Evolutionary conservation across 2,888 invertebrate genomes (phyloP), one percentile per base, ranked within the genome.

Genomic region (Cryptus armator): DNA sequence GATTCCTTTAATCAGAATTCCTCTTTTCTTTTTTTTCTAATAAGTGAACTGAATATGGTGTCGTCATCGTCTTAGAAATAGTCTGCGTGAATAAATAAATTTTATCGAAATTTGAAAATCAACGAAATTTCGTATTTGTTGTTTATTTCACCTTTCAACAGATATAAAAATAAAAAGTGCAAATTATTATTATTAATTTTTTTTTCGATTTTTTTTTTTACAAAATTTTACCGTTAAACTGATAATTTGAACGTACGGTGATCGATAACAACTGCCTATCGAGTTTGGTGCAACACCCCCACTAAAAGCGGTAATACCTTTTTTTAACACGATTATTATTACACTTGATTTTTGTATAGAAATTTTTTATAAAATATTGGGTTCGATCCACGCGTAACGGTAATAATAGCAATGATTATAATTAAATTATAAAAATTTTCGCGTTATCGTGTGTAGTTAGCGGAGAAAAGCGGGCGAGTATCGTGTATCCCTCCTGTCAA

Each of bases 401-500:
- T 62, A 6, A 62, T n/a, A 24, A 29, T 29, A 29, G 14, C 32
- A 48, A 48, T 68, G 2, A 12, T 44, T 24, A 37, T 70, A 16
- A 43, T 74, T 29, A 9, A 6, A 53, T 53, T 71, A 10, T 37
- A 43, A 51, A 43, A 71, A 16, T 46, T 59, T 44, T 46, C n/a
- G 44, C 43, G 29, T 29, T n/a, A 43, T 32, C 67, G 70, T 66
- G 68, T 74, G 68, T 32, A 37, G 29, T 64, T 80, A 16, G 64
- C 77, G 64, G 59, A 79, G 74, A 84, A 82, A 82, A 80, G 79
- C 56, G 82, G 72, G 66, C 44, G 79, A 70, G 83, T 68, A 74
- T 83, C 48, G 72, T 70, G 44, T 82, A 48, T 64, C 66, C 75
- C 78, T 85, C 76, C 75, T 82, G 86, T 86, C 79, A 87, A 87